These are phyloP conservation scores for Chanos chanos DNA, from an alignment of 2,797 vertebrate genomes.

Conservation along the genomic window DNA sequence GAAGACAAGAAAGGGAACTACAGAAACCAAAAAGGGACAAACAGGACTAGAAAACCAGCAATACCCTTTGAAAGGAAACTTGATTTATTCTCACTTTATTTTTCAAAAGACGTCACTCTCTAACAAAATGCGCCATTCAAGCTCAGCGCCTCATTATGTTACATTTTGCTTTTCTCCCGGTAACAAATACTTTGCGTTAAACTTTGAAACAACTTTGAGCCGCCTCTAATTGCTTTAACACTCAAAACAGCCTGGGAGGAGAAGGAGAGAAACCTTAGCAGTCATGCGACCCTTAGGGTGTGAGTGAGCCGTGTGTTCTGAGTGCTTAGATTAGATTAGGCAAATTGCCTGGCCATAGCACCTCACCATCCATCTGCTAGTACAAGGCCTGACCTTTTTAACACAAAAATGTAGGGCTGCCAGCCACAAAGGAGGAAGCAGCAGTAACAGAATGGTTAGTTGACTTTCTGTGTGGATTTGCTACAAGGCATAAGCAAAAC, in stretches of 20 bases:
- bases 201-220: too few species aligned
- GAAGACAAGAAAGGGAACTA: conserved; percentile 71
- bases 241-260: neutral
- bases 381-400: conserved; percentile 2
- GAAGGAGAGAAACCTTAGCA: neutral
- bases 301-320: conserved; percentile 18
- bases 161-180: too few species aligned
- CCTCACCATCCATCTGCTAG: conserved; percentile 5
- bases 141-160: too few species aligned
- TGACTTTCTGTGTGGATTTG: too few species aligned
- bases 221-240: too few species aligned
- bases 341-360: conserved; percentile 5
- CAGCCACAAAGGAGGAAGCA: too few species aligned
- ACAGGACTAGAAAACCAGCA: conserved; percentile 32
- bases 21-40: conserved; percentile 66
- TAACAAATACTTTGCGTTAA: too few species aligned
- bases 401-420: neutral
- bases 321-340: conserved; percentile 32
- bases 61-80: conserved; percentile 41
- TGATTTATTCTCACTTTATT: too few species aligned
- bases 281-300: conserved; percentile 40
- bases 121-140: too few species aligned
- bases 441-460: too few species aligned
- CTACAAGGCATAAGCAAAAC: too few species aligned
- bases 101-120: too few species aligned